Conservation (phyloP, 2,888 invertebrate genomes). For the Cataglyphis albicans region DNA sequence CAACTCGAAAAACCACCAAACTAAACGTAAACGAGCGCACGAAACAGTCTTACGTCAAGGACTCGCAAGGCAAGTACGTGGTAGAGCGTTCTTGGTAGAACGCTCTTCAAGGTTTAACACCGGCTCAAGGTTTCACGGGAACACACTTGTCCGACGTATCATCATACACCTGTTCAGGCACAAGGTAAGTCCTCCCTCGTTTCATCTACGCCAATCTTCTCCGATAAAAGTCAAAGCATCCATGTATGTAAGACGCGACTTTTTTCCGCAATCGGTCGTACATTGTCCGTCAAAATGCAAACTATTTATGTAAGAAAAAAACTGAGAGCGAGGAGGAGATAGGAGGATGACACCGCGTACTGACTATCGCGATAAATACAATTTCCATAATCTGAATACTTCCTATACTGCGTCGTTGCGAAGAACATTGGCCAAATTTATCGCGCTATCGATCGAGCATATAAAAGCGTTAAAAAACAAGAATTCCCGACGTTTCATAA, state of each 20-base stretch:
- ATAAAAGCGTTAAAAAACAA: slow-evolving; percentile 17
- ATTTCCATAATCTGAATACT: slow-evolving; percentile 34
- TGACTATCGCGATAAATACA: slow-evolving; percentile 41
- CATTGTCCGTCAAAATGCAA: background rate
- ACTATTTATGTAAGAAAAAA: background rate
- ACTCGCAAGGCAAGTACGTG: slow-evolving; percentile 74
- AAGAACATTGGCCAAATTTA: slow-evolving; percentile 17
- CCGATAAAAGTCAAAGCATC: slow-evolving; percentile 17
- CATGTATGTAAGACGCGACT: slow-evolving; percentile 13
- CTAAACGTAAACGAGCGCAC: slow-evolving; percentile 77
- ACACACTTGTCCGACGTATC: background rate
- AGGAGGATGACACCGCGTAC: background rate
- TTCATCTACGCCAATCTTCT: slow-evolving; percentile 15
- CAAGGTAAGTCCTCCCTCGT: slow-evolving; percentile 63
- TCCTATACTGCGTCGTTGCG: background rate
- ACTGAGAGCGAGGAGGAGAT: background rate
- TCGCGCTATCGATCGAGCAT: slow-evolving; percentile 10
- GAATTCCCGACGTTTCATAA: background rate
- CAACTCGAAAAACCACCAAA: slow-evolving; percentile 78
- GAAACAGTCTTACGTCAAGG: slow-evolving; percentile 82
- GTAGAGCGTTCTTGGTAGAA: slow-evolving; percentile 60
- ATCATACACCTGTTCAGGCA: slow-evolving; percentile 52
- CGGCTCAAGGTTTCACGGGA: slow-evolving; percentile 55
- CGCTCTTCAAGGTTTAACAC: slow-evolving; percentile 66
- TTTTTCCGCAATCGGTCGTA: slow-evolving; percentile 26